phyloP scores from a whole-genome alignment of 1,140 invertebrate genomes.

The Pogonomyrmex barbatus region DNA sequence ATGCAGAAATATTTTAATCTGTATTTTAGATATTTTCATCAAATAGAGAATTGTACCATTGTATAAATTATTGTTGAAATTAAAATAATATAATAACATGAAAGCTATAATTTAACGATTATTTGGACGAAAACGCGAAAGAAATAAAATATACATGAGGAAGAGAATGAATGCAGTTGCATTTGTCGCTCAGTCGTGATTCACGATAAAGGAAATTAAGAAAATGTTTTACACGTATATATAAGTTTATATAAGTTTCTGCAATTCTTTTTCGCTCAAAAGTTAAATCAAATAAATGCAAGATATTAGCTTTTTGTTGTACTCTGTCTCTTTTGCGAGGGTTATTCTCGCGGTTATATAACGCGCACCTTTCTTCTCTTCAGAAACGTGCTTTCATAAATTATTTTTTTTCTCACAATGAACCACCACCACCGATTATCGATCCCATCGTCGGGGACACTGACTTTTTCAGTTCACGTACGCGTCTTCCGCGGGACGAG shows the following conservation, averaged over 20 bases:
- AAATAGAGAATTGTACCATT: not conserved
- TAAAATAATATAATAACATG: not conserved
- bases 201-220: not conserved
- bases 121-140: too few relatives aligned
- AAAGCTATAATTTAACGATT: too few relatives aligned
- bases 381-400: not conserved
- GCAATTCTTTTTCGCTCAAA: not conserved
- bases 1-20: not conserved
- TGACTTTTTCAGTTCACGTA: conserved; percentile 10
- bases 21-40: not conserved
- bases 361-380: not conserved
- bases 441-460: conserved; percentile 26
- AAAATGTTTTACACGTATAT: not conserved
- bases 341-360: not conserved
- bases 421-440: not conserved
- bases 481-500: conserved; percentile 29
- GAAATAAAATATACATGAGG: too few relatives aligned
- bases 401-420: not conserved
- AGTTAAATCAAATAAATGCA: not conserved
- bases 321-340: not conserved
- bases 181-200: not conserved
- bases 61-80: not conserved
- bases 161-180: not conserved
- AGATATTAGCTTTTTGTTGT: not conserved
- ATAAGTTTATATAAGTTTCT: not conserved